These are phyloP conservation scores for Drosophila ercepeae DNA, from an alignment of 1,140 invertebrate species.

Conservation along the genomic window DNA sequence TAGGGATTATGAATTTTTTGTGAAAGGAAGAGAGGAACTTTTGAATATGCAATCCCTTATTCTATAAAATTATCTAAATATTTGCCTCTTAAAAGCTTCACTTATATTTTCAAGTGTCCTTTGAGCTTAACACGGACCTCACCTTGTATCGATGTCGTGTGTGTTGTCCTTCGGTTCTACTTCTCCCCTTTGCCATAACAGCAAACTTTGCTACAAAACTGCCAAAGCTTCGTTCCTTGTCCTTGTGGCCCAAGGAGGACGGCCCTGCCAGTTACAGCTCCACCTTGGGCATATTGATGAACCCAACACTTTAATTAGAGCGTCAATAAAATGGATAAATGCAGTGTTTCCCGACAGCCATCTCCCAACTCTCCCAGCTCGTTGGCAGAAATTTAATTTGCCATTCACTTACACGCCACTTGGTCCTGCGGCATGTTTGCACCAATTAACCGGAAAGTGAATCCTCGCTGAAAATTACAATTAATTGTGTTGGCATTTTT, in stretches of 20 bases:
- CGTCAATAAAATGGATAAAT: conserved; percentile 71
- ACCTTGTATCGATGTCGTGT: conserved; percentile 57
- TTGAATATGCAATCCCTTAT: too few species aligned
- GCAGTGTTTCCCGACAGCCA: conserved; percentile 2
- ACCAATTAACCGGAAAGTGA: conserved; percentile 32
- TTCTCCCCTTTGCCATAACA: conserved; percentile 39
- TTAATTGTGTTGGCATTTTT: conserved; percentile 47
- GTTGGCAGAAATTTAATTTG: conserved; percentile 36
- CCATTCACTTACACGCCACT: conserved; percentile 38
- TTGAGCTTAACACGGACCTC: conserved; percentile 36
- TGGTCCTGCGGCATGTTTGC: conserved; percentile 41
- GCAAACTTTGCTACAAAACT: conserved; percentile 55
- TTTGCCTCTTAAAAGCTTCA: not conserved
- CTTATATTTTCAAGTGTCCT: not conserved
- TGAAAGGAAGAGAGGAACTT: too few species aligned
- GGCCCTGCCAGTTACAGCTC: conserved; percentile 36
- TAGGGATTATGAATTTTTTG: not conserved
- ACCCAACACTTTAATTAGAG: conserved; percentile 70
- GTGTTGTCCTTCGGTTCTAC: conserved; percentile 30
- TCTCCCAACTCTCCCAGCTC: not conserved
- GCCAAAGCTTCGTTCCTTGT: conserved; percentile 33
- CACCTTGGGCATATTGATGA: conserved; percentile 60
- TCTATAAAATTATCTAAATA: not conserved
- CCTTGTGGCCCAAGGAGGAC: conserved; percentile 15
- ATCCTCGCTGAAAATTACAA: conserved; percentile 31